A percentile compares a stretch with the other conserved stretches of the same genome.
Conservation (phyloP, 2,888 invertebrate genomes). For the Gymnoscelis rufifasciata region DNA sequence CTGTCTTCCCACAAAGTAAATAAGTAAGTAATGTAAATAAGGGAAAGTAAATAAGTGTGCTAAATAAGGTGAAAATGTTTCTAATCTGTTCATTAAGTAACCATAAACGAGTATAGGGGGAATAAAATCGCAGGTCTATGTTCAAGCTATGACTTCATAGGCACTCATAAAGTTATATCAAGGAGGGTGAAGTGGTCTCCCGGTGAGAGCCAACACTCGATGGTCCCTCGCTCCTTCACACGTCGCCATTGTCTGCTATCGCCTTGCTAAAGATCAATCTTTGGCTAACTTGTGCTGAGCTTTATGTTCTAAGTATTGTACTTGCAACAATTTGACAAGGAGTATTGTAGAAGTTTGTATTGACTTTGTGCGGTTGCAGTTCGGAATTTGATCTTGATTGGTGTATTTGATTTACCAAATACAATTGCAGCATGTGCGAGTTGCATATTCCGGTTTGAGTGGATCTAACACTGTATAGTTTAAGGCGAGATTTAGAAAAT, state of each 20-base stretch:
- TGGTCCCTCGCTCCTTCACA: conserved; percentile 40
- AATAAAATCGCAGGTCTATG: conserved; percentile 1
- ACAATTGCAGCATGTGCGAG: too few species aligned
- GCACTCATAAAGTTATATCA: conserved; percentile 18
- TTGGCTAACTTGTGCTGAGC: conserved; percentile 7
- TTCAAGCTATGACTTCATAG: conserved; percentile 19
- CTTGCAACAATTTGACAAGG: conserved; percentile 4
- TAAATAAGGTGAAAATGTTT: too few species aligned
- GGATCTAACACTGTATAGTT: background rate
- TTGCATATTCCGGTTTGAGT: too few species aligned
- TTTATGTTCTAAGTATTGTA: background rate
- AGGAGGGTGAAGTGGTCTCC: conserved; percentile 51
- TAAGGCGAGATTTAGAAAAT: too few species aligned
- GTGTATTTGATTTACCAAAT: too few species aligned
- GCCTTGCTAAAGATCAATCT: conserved; percentile 16
- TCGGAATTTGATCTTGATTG: too few species aligned
- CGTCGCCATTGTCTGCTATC: conserved; percentile 23
- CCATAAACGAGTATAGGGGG: too few species aligned
- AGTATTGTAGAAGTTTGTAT: background rate
- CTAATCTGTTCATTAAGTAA: too few species aligned
- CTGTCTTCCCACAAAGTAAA: too few species aligned
- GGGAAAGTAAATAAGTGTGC: too few species aligned
- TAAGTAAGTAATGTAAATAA: too few species aligned
- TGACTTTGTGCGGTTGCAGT: background rate
- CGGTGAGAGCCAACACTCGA: conserved; percentile 65